Base-by-base conservation (phyloP, 1,140 invertebrate species). In the Laupala kohalensis region DNA sequence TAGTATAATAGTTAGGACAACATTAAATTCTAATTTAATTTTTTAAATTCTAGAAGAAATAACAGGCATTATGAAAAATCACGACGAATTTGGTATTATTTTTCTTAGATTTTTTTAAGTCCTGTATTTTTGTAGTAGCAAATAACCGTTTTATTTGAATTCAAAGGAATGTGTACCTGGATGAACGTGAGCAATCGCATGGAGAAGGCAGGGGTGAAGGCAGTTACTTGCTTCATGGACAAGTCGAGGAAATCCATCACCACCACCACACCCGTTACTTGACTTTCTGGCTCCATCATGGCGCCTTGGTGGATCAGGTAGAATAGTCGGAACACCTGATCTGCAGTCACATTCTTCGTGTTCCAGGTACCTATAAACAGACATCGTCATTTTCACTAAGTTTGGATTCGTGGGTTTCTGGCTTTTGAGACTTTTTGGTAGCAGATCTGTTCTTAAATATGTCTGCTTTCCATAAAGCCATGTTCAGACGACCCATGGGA, bases 211-310 rank as follows among this genome's bases (percentile, higher is more conserved):
- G 89, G 90, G 1, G 87, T 86, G n/a, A 92, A 78, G 1, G 85
- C 87, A 80, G 25, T 76, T 71, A 86, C 84, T 83, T 94, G 91
- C 78, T 86, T 86, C 85, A 90, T 88, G 63, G 85, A 83, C 74
- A 94, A 81, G 3, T 88, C 88, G 72, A 92, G 84, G 77, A 91
- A 93, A 78, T 94, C 91, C 86, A 93, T 90, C 64, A 94, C 84
- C 5, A 92, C 90, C 25, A 93, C 87, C 0, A 85, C 86, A 12
- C 92, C 92, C 37, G 83, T 83, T 24, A 91, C 83, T 77, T 83
- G 71, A 25, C 65, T 69, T 15, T 72, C 69, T 0, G 67, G 69
- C 78, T 93, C 91, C 63, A 88, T 74, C 63, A 92, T 83, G 1
- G 91, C 90, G 0, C 86, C 84, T 73, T 89, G 83, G 75, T 93